Evolutionary conservation across 2,113 vertebrate species (phyloP).

Genomic region (Cyphomyrus plagiostoma): DNA sequence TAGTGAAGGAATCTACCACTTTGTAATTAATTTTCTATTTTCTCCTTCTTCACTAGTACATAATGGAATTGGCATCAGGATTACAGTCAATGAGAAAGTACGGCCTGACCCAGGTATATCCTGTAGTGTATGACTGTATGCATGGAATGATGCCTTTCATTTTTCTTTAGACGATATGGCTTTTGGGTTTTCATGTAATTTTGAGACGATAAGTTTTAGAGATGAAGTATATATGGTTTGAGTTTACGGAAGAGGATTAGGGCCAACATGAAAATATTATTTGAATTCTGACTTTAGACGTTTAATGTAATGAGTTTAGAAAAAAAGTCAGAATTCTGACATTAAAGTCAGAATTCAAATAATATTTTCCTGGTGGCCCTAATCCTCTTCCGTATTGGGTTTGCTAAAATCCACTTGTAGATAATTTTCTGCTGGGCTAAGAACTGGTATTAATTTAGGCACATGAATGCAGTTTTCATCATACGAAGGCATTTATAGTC

Average conservation of each 20-base stretch:
- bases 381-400: too few species aligned
- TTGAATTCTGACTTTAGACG: too few species aligned
- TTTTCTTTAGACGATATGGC: not conserved
- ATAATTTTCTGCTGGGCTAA: not conserved
- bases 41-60: constrained; percentile 72
- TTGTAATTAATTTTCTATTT: not conserved
- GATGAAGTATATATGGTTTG: not conserved
- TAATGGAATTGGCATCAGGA: constrained; percentile 88
- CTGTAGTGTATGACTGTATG: not conserved
- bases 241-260: too few species aligned
- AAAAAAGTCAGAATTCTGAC: too few species aligned
- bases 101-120: constrained; percentile 80
- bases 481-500: not conserved
- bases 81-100: constrained; percentile 83
- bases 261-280: too few species aligned
- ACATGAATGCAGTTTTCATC: not conserved
- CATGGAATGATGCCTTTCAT: not conserved
- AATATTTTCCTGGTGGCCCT: too few species aligned
- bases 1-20: not conserved
- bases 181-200: not conserved
- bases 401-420: not conserved
- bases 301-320: too few species aligned
- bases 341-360: too few species aligned
- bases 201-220: not conserved
- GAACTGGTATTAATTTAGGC: not conserved